These are phyloP conservation scores for Ectemnius cavifrons DNA, from an alignment of 2,888 invertebrate genomes.

Conservation along the genomic window DNA sequence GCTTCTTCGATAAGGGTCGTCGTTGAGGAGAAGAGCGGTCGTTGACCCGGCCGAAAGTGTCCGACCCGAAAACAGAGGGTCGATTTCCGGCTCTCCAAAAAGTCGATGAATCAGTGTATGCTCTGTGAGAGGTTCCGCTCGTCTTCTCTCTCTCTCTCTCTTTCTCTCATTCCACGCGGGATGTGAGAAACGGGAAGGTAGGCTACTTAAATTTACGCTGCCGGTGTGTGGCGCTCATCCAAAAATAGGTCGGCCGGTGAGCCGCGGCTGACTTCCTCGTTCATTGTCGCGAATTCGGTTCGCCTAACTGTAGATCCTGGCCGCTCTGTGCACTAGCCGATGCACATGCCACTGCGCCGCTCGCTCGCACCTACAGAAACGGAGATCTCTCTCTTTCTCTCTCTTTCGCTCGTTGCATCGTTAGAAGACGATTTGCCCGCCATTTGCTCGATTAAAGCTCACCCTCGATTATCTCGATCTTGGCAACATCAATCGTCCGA, in stretches of 20 bases:
- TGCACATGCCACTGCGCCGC: conserved; percentile 52
- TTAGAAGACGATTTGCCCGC: conserved; percentile 47
- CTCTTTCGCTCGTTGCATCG: conserved; percentile 59
- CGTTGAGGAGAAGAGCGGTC: conserved; percentile 17
- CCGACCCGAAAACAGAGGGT: conserved; percentile 43
- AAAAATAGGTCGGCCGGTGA: conserved; percentile 69
- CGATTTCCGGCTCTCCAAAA: conserved; percentile 48
- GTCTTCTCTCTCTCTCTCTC: no score
- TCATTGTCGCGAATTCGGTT: conserved; percentile 77
- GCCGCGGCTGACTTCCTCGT: conserved; percentile 68
- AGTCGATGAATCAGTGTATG: conserved; percentile 44
- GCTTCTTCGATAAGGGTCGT: neutral
- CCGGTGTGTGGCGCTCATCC: conserved; percentile 41
- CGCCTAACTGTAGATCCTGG: conserved; percentile 75
- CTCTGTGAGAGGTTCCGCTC: neutral
- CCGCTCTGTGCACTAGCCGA: conserved; percentile 40
- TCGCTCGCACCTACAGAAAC: no score
- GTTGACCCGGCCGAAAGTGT: conserved; percentile 27
- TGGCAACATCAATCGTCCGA: no score
- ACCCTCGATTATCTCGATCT: no score
- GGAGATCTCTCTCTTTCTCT: no score
- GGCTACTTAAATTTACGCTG: conserved; percentile 54
- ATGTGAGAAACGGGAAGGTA: conserved; percentile 34
- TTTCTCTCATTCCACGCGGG: neutral
- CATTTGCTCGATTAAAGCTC: no score